Evolutionary conservation across 2,888 invertebrate species (phyloP), one percentile per base, ranked within the genome.

Genomic region (Acrocyrtus sp.): DNA sequence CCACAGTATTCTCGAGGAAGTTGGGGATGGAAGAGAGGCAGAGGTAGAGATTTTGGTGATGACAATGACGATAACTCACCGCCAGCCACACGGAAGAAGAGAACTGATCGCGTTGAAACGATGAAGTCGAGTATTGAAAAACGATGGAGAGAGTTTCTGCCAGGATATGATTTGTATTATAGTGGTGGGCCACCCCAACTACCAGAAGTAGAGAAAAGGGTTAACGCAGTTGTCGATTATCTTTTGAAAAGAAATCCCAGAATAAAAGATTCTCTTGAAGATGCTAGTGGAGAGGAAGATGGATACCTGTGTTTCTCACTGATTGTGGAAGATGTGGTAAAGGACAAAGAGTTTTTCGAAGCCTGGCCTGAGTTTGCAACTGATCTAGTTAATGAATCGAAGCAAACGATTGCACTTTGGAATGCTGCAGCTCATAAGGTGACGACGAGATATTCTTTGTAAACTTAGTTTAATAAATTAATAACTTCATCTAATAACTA

Each of bases 381-480:
- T 0, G 78, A 80, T 24, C 58, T 78, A 10, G 15, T 48, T 3
- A 54, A 78, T 21, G 29, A 65, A 0, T 72, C 78, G 0, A 47
- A 67, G 19, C 72, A 76, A 34, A 67, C 74, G 21, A 41, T 79
- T 22, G 68, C 69, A 34, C n/a, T 78, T 3, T 79, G 73, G 70
- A 75, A 78, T n/a, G 70, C 68, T 3, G 58, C 76, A 3, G 69
- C 74, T 45, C 76, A 79, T 41, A 72, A 74, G 68, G 80, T 80
- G 39, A 43, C n/a, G n/a, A n/a, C n/a, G n/a, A n/a, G n/a, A n/a
- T n/a, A n/a, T n/a, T n/a, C 51, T 50, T 3, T 22, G 24, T 21
- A 50, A 22, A 22, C 8, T 50, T 6, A 22, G 51, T 15, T 12
- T 12, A 12, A 39, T 39, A 39, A 39, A 39, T 39, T n/a, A n/a